phyloP scores from a whole-genome alignment of 2,888 invertebrate genomes.

The Cheilosia vulpina region DNA sequence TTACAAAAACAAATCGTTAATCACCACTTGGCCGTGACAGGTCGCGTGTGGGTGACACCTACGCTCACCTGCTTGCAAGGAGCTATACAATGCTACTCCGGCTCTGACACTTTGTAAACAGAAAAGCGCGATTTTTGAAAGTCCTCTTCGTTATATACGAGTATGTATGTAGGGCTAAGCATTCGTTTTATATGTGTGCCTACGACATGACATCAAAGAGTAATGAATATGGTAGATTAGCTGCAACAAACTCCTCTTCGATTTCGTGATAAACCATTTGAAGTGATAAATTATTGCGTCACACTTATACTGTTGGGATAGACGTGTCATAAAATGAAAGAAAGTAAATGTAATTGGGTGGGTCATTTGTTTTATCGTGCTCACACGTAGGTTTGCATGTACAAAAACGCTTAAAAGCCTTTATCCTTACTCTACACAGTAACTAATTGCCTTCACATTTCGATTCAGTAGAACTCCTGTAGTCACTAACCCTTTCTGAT shows the following conservation, averaged over 20 bases:
- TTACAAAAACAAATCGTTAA: slow-evolving; percentile 53
- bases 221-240: slow-evolving; percentile 54
- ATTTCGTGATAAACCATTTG: slow-evolving; percentile 62
- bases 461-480: slow-evolving; percentile 28
- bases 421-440: slow-evolving; percentile 41
- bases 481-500: slow-evolving; percentile 19
- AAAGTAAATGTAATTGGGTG: slow-evolving; percentile 44
- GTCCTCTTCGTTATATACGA: slow-evolving; percentile 24
- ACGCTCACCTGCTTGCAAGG: slow-evolving; percentile 46
- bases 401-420: slow-evolving; percentile 32
- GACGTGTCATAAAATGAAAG: slow-evolving; percentile 41
- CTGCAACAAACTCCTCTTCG: slow-evolving; percentile 60
- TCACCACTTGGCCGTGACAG: slow-evolving; percentile 60
- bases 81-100: slow-evolving; percentile 24
- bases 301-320: slow-evolving; percentile 1
- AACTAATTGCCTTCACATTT: slow-evolving; percentile 55
- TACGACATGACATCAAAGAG: slow-evolving; percentile 56
- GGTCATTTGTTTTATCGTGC: slow-evolving; percentile 59
- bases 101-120: slow-evolving; percentile 24
- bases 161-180: not conserved
- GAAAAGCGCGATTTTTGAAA: slow-evolving; percentile 42
- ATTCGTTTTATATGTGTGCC: slow-evolving; percentile 31
- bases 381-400: slow-evolving; percentile 51
- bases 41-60: slow-evolving; percentile 61
- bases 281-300: slow-evolving; percentile 47